Evolutionary conservation across 2,113 vertebrate genomes (phyloP), one percentile per base, ranked within the genome.

Genomic region (Delphinus delphis): DNA sequence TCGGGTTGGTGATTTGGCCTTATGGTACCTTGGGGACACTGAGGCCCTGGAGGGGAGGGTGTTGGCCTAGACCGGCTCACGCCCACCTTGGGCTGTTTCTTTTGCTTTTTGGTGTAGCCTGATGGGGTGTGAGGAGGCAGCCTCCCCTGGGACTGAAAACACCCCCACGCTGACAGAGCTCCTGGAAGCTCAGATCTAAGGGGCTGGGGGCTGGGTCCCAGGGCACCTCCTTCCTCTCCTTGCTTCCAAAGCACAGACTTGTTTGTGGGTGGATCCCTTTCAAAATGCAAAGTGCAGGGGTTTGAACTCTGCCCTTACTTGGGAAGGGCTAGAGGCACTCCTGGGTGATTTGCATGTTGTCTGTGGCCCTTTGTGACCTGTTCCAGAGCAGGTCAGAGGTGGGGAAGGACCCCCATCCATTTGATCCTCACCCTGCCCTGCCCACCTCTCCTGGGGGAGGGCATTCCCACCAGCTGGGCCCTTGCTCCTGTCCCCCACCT

Each of bases 1-100:
- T 62, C 1, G 26, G 58, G 65, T 23, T 25, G 55, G 50, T 58
- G n/a, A 38, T 0, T 0, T 6, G 53, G n/a, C 13, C 82, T 20
- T 44, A 18, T 1, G 5, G 44, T 31, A 28, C 62, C 41, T 6
- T 18, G 13, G 33, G 79, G n/a, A 68, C 8, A 33, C 33, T 14
- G 60, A 88, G 71, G 73, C 50, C 47, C 28, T 31, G 11, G 73
- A 60, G 26, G 76, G 28, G 1, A 23, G 9, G 77, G 60, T 67
- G 33, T 68, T 20, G 71, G 28, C 44, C 44, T 73, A 21, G 80
- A 44, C 73, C 31, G 9, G 23, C 4, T n/a, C 13, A 7, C 7
- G 26, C 9, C 15, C 9, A 6, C 28, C 2, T 60, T 10, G 62
- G 2, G 17, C 0, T 5, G 20, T n/a, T 84, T 13, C 6, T 53